These are phyloP conservation scores for Serilophus lunatus DNA, from an alignment of 2,113 vertebrate genomes.

Conservation along the genomic window DNA sequence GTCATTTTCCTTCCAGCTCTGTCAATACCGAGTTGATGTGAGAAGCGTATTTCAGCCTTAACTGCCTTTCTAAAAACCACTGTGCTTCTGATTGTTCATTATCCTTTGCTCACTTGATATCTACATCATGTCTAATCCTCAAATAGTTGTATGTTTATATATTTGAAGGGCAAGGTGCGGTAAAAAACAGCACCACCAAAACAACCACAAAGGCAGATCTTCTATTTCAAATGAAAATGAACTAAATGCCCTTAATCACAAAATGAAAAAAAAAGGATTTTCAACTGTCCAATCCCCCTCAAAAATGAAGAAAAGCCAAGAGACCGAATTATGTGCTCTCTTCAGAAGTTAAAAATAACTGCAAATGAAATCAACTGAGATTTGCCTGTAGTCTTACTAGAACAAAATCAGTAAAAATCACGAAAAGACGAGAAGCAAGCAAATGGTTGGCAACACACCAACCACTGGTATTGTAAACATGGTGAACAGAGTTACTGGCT, in stretches of 20 bases:
- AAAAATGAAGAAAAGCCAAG: not conserved
- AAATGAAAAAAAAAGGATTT: not conserved
- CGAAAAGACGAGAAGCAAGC: not conserved
- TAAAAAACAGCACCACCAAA: not conserved
- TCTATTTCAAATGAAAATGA: not conserved
- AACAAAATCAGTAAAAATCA: not conserved
- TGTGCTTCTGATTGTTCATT: not conserved
- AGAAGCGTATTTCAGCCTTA: not conserved
- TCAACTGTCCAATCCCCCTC: not conserved
- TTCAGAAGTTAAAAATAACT: not conserved
- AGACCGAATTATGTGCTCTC: not conserved
- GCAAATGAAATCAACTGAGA: not conserved
- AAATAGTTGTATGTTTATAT: not conserved
- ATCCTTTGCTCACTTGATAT: not conserved
- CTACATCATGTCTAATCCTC: not conserved
- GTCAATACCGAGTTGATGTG: not conserved
- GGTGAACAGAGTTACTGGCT: accelerated
- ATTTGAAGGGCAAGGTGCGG: not conserved
- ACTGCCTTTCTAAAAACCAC: not conserved
- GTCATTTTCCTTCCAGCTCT: not conserved
- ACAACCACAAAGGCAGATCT: not conserved
- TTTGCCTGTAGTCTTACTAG: not conserved
- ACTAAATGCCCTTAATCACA: not conserved
- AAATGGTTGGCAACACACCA: not conserved
- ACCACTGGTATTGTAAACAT: not conserved